A percentile compares a stretch with the other conserved stretches of the same genome.
Conservation (phyloP, 1,140 invertebrate species). For the Eulimnadia texana region DNA sequence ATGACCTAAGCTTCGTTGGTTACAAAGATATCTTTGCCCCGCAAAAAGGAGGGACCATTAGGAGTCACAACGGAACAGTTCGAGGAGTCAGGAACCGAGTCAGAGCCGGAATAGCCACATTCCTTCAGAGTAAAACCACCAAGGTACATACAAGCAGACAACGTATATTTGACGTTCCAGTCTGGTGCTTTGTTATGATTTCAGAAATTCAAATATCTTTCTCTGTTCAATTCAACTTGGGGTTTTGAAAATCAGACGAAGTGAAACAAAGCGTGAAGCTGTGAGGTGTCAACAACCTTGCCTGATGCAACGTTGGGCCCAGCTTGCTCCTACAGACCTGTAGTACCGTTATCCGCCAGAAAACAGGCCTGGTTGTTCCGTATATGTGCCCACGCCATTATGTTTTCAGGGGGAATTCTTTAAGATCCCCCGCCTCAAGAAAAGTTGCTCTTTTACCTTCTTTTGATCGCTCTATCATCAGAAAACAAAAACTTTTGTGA, state of each 20-base stretch:
- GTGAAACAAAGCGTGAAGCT: background rate
- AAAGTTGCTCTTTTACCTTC: too few species aligned
- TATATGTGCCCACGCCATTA: too few species aligned
- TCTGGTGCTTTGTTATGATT: background rate
- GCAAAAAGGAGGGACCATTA: slow-evolving; percentile 51
- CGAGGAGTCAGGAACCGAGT: slow-evolving; percentile 87
- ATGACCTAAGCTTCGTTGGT: slow-evolving; percentile 60
- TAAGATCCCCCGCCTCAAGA: too few species aligned
- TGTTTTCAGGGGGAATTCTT: too few species aligned
- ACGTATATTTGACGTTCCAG: background rate
- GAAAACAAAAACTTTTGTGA: background rate
- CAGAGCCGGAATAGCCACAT: slow-evolving; percentile 80
- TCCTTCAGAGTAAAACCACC: slow-evolving; percentile 60
- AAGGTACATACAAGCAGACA: slow-evolving; percentile 38
- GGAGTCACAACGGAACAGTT: slow-evolving; percentile 70
- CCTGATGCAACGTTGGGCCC: too few species aligned
- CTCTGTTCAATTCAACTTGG: too few species aligned
- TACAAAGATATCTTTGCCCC: slow-evolving; percentile 56
- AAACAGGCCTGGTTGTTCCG: too few species aligned
- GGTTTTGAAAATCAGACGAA: too few species aligned
- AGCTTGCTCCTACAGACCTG: too few species aligned
- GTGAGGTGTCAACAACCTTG: background rate
- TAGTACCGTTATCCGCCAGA: background rate
- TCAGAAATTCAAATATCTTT: slow-evolving; percentile 3
- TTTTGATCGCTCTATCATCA: too few species aligned